Evolutionary conservation across 2,113 vertebrate genomes (phyloP).

Genomic region (Trichechus manatus): DNA sequence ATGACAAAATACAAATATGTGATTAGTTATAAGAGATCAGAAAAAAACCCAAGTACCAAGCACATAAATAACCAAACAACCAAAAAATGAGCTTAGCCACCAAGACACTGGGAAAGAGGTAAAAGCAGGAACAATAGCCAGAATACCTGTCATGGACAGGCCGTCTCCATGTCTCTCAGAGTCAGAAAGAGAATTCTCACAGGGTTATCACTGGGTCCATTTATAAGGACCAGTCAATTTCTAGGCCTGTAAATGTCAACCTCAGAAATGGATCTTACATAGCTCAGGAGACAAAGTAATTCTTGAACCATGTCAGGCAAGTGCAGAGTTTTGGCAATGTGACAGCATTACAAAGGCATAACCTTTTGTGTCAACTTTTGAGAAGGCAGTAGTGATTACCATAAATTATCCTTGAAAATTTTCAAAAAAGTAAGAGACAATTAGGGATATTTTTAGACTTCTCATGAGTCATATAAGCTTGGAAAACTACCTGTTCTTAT

Average conservation of each 20-base stretch:
- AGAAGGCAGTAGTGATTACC: constrained; percentile 70
- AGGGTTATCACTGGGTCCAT: neutral
- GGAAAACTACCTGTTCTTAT: neutral
- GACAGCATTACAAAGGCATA: constrained; percentile 57
- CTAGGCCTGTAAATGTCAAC: neutral
- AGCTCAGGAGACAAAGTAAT: constrained; percentile 16
- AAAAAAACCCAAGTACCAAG: neutral
- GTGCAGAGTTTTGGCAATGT: neutral
- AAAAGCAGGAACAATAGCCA: neutral
- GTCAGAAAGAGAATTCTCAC: neutral
- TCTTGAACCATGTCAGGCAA: neutral
- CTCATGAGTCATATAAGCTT: neutral
- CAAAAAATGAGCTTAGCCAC: neutral
- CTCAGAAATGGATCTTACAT: neutral
- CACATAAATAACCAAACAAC: neutral
- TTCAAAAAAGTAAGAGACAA: constrained; percentile 38
- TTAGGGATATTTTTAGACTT: constrained; percentile 72
- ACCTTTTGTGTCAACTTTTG: constrained; percentile 72
- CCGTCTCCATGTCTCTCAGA: neutral
- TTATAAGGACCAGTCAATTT: neutral
- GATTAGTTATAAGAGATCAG: neutral
- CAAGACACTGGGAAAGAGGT: neutral
- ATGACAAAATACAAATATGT: neutral
- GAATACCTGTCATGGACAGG: neutral
- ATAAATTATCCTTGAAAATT: constrained; percentile 68